Percentiles rank a stretch among this genome's conserved stretches.
Conservation (phyloP, 2,113 vertebrate species). For the Engraulis encrasicolus region DNA sequence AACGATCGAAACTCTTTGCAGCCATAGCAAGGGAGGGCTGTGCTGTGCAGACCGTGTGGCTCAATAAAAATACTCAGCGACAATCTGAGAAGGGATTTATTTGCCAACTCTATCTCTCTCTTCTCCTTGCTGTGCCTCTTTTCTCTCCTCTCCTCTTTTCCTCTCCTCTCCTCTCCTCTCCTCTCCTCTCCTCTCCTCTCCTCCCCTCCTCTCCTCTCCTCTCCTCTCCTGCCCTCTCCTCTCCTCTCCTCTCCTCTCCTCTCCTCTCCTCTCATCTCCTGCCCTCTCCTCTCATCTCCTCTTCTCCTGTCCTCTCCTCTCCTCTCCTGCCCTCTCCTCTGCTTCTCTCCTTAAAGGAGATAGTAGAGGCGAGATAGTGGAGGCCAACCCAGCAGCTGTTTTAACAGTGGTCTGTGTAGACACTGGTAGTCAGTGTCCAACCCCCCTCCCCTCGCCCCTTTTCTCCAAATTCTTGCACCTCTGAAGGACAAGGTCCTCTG, state of each 20-base stretch:
- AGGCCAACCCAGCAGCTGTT: not conserved
- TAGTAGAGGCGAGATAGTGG: not conserved
- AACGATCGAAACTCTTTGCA: not conserved
- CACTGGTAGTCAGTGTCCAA: not conserved
- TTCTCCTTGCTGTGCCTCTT: no score
- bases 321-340: not conserved
- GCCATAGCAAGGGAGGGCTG: not conserved
- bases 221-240: no score
- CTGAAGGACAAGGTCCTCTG: not conserved
- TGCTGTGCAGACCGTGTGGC: not conserved
- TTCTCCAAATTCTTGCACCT: not conserved
- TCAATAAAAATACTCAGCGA: slow-evolving; percentile 4
- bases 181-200: not conserved
- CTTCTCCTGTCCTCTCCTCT: not conserved
- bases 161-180: not conserved
- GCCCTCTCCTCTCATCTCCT: no score
- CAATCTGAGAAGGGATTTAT: not conserved
- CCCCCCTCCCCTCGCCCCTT: not conserved
- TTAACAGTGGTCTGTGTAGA: not conserved
- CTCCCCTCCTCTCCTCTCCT: no score
- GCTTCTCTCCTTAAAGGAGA: no score
- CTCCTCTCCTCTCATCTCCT: not conserved
- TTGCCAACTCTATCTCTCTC: no score
- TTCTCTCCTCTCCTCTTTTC: not conserved
- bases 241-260: not conserved